Conservation (phyloP, 2,113 vertebrate species). For the Arenaria interpres region DNA sequence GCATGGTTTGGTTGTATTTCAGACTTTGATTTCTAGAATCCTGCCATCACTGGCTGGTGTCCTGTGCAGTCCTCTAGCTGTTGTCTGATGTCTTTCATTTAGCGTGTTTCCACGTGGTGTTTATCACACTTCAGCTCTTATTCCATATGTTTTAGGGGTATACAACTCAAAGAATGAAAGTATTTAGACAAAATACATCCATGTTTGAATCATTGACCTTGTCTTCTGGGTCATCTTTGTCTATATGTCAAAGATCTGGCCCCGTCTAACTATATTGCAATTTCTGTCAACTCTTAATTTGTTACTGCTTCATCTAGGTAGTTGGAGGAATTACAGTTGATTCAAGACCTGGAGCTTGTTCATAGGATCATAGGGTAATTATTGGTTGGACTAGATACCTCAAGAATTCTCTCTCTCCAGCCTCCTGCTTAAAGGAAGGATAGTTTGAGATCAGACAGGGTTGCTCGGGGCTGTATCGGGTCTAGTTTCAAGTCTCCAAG, state of each 20-base stretch:
- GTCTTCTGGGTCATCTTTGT: neutral
- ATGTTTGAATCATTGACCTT: neutral
- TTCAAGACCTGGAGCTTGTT: neutral
- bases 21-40: neutral
- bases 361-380: neutral
- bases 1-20: neutral
- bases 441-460: neutral
- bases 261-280: neutral
- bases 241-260: neutral
- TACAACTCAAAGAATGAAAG: neutral
- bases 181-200: neutral
- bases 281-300: neutral
- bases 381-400: neutral
- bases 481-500: neutral
- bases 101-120: fast-evolving
- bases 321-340: neutral
- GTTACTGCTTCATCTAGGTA: neutral
- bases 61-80: neutral
- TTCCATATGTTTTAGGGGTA: neutral
- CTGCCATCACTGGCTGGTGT: neutral
- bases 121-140: neutral
- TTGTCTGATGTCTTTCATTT: neutral
- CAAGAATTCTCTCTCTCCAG: neutral
- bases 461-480: neutral
- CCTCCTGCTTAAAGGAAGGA: neutral